Conservation (phyloP, 2,113 vertebrate genomes). For the Proterorhinus semilunaris region DNA sequence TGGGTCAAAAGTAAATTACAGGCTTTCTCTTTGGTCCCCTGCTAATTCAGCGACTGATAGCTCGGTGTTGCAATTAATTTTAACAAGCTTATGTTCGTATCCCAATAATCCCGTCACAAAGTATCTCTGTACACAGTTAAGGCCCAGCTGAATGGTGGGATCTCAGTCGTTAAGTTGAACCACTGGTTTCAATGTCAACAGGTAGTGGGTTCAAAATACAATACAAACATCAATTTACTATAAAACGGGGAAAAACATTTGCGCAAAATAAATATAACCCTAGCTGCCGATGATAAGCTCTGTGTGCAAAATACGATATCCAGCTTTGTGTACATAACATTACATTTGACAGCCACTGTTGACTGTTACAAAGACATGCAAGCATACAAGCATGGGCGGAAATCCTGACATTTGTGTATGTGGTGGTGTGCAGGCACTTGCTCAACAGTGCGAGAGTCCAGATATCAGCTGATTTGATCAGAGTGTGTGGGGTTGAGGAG, state of each 20-base stretch:
- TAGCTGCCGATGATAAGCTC: slow-evolving; percentile 2
- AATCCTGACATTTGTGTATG: too few relatives aligned
- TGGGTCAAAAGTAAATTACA: slow-evolving; percentile 28
- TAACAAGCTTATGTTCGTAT: neutral
- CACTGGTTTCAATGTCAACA: neutral
- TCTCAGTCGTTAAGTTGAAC: too few relatives aligned
- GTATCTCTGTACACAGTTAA: neutral
- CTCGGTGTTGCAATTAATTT: neutral
- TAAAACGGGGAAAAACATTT: neutral
- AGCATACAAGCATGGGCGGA: too few relatives aligned
- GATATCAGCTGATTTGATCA: too few relatives aligned
- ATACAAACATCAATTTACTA: neutral
- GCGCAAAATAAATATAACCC: neutral
- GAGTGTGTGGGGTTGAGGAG: too few relatives aligned
- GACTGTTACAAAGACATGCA: slow-evolving; percentile 18
- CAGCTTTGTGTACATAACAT: slow-evolving; percentile 34
- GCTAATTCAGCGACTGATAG: neutral
- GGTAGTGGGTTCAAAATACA: slow-evolving; percentile 4
- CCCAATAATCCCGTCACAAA: neutral
- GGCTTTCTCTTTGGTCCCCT: neutral
- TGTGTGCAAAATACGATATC: slow-evolving; percentile 47
- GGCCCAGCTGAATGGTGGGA: neutral
- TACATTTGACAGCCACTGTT: slow-evolving; percentile 37
- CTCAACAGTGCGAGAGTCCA: too few relatives aligned
- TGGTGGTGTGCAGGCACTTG: too few relatives aligned